These are phyloP conservation scores for Pollenia griseotomentosa DNA, from an alignment of 2,888 invertebrate genomes.

Conservation along the genomic window DNA sequence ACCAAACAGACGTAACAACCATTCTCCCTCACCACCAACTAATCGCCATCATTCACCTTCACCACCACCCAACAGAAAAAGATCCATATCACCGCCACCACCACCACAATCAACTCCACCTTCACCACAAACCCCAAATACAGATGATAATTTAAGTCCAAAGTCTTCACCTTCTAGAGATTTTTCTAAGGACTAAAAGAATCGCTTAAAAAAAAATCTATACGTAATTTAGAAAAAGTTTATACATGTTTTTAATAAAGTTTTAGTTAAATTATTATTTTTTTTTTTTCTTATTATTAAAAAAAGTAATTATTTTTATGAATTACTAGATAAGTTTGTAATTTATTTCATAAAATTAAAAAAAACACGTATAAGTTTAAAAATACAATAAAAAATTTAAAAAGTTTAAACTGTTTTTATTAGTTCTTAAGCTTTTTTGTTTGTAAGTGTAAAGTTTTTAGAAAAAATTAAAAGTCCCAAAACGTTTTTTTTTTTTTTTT, in stretches of 20 bases:
- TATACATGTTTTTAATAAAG: background rate
- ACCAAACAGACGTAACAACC: conserved; percentile 37
- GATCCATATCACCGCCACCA: conserved; percentile 58
- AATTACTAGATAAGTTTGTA: conserved; percentile 61
- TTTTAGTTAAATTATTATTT: background rate
- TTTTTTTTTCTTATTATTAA: conserved; percentile 15
- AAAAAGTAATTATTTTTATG: conserved; percentile 55
- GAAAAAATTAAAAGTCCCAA: conserved; percentile 10
- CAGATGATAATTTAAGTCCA: conserved; percentile 54
- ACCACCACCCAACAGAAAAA: conserved; percentile 40
- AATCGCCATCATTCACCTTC: conserved; percentile 47
- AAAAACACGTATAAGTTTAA: background rate
- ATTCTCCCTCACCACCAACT: conserved; percentile 54
- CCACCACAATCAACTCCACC: conserved; percentile 43
- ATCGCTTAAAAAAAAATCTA: conserved; percentile 10
- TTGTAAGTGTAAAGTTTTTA: conserved; percentile 25
- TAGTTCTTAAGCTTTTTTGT: conserved; percentile 5
- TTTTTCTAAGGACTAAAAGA: conserved; percentile 48
- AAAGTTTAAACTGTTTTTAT: conserved; percentile 27
- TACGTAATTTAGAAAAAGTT: conserved; percentile 19
- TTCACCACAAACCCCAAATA: conserved; percentile 11
- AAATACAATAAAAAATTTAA: background rate
- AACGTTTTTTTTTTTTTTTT: conserved; percentile 12
- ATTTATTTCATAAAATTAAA: conserved; percentile 30
- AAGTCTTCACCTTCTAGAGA: conserved; percentile 54